Evolutionary conservation across 2,113 vertebrate species (phyloP), one percentile per base, ranked within the genome.

Genomic region (Oxyura jamaicensis): DNA sequence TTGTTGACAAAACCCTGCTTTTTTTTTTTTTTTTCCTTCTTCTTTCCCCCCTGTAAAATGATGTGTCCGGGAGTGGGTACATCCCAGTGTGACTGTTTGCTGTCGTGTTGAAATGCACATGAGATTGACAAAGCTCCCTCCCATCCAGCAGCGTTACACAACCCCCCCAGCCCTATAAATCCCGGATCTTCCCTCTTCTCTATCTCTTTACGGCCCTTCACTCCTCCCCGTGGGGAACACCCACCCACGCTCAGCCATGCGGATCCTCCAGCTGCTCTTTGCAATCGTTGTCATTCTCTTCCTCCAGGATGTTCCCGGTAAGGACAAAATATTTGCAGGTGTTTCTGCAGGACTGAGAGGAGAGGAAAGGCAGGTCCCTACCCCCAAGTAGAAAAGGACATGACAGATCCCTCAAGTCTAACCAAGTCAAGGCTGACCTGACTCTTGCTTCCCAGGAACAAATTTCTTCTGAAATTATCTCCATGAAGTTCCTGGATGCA

Each of bases 221-320:
- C 80, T 89, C 56, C 86, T 89, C 65, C 86, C 60, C 7, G 9
- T 72, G 76, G 93, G 62, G 85, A 69, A 84, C 23, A 8, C 44
- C 83, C 83, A 67, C 79, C 50, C 71, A 58, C 53, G 0, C 44
- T 7, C 26, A 94, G 76, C 93, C 67, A 97, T 97, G 96, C 0
- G 48, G 90, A 66, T 96, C 76, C 66, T 96, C 69, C 93, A 89
- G 86, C 68, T 96, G 76, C 76, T 97, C 73, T 94, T 96, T 41
- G 76, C 65, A 58, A 36, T 94, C 55, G 0, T 85, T 18, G 29
- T 76, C 73, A 3, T 86, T 53, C 86, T 97, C 36, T 90, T 97
- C n/a, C 86, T 96, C 80, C 95, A 95, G 90, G 69, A 84, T 0
- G 0, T 66, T 72, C 80, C 16, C 1, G 95, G 95, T 97, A 96